A percentile compares a stretch with the other conserved stretches of the same genome.
These are phyloP conservation scores for Spodoptera exigua DNA, from an alignment of 2,888 invertebrate species.

Conservation along the genomic window DNA sequence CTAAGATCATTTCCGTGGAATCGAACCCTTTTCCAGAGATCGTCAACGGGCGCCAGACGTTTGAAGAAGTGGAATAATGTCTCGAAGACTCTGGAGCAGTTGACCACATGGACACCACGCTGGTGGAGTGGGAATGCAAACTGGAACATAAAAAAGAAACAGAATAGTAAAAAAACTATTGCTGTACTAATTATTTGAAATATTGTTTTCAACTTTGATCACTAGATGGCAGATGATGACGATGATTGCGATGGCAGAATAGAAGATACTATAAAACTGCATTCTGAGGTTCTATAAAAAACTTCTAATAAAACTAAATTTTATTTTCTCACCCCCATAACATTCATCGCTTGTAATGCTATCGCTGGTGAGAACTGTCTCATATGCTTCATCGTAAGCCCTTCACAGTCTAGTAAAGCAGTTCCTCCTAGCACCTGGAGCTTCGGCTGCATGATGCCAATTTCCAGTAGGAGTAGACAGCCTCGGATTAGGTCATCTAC, in stretches of 20 bases:
- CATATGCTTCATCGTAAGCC: slow-evolving; percentile 91
- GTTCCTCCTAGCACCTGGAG: slow-evolving; percentile 93
- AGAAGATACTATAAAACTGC: too few species aligned
- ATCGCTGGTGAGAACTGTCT: slow-evolving; percentile 92
- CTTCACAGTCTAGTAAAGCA: slow-evolving; percentile 92
- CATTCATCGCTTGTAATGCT: slow-evolving; percentile 90
- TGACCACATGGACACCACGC: slow-evolving; percentile 92
- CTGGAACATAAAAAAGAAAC: slow-evolving; percentile 73
- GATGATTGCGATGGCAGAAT: too few species aligned
- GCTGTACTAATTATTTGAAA: too few species aligned
- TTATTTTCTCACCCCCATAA: slow-evolving; percentile 93
- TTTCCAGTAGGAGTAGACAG: slow-evolving; percentile 91
- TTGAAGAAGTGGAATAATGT: slow-evolving; percentile 93
- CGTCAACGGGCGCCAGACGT: slow-evolving; percentile 90
- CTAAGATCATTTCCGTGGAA: slow-evolving; percentile 79
- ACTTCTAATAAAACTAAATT: too few species aligned
- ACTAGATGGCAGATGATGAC: too few species aligned
- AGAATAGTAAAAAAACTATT: too few species aligned
- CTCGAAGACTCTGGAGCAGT: slow-evolving; percentile 94
- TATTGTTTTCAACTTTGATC: too few species aligned
- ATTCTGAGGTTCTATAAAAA: too few species aligned
- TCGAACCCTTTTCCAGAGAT: slow-evolving; percentile 88
- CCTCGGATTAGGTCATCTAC: slow-evolving; percentile 92
- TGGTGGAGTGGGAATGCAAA: slow-evolving; percentile 92
- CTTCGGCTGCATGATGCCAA: slow-evolving; percentile 93